These are phyloP conservation scores for Ericerus pela DNA, from an alignment of 1,140 invertebrate genomes.

Conservation along the genomic window DNA sequence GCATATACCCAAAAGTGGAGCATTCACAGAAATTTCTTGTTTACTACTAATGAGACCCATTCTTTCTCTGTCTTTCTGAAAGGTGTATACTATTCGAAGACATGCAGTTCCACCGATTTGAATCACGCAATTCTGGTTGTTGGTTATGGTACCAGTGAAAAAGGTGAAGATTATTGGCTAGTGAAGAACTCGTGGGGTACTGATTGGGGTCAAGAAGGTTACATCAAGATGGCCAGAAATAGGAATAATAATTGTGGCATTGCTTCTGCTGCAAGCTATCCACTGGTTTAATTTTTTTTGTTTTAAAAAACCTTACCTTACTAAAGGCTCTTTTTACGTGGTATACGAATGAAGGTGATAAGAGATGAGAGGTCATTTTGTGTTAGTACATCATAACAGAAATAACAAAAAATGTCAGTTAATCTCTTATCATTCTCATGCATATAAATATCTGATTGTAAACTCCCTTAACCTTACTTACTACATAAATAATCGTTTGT, in stretches of 20 bases:
- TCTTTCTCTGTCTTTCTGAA: slow-evolving; percentile 20
- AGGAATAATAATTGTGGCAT: slow-evolving; percentile 79
- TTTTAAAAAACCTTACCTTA: no score
- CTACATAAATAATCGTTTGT: no score
- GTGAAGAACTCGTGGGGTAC: slow-evolving; percentile 76
- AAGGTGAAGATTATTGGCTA: slow-evolving; percentile 58
- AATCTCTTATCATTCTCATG: no score
- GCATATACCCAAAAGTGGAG: no score
- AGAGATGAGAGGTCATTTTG: no score
- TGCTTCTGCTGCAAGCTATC: slow-evolving; percentile 65
- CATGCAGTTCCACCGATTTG: slow-evolving; percentile 53
- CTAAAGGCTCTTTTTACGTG: no score
- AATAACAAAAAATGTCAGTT: no score
- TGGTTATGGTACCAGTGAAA: slow-evolving; percentile 58
- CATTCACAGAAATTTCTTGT: no score
- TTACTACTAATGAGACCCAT: slow-evolving; percentile 8
- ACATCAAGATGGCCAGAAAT: slow-evolving; percentile 80
- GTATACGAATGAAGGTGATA: no score
- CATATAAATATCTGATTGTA: no score
- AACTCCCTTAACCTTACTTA: no score
- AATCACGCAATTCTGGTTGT: slow-evolving; percentile 81
- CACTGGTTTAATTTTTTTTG: slow-evolving; percentile 68
- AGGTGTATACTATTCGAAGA: slow-evolving; percentile 45
- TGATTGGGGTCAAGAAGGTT: slow-evolving; percentile 71
- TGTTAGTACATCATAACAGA: no score